Evolutionary conservation across 2,113 vertebrate species (phyloP).

Genomic region (Ptychochromis oligacanthus): DNA sequence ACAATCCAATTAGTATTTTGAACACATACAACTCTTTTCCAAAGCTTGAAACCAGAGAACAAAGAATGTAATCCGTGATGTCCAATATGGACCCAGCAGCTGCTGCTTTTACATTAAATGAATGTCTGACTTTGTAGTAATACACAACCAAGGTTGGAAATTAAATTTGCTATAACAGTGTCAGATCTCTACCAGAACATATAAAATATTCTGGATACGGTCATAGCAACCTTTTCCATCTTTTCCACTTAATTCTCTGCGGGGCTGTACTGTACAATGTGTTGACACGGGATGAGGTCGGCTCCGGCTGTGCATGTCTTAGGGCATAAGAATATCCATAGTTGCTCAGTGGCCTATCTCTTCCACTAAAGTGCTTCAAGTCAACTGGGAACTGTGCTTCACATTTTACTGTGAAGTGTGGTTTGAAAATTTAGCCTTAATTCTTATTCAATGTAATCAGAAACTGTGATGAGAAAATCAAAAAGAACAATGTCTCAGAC

Average conservation of each 20-base stretch:
- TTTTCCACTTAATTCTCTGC: slow-evolving; percentile 13
- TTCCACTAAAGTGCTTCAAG: not conserved
- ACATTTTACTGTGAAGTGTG: not conserved
- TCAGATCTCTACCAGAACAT: slow-evolving; percentile 31
- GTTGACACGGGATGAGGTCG: not conserved
- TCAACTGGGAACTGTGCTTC: not conserved
- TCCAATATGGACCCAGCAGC: slow-evolving; percentile 16
- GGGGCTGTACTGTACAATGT: not conserved
- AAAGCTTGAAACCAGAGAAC: slow-evolving; percentile 36
- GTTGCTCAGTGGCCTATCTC: not conserved
- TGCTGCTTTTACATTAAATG: slow-evolving; percentile 28
- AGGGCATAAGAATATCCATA: slow-evolving; percentile 7
- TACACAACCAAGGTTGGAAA: slow-evolving; percentile 12
- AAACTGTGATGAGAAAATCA: slow-evolving; percentile 32
- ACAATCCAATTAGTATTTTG: slow-evolving; percentile 63
- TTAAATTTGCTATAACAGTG: slow-evolving; percentile 23
- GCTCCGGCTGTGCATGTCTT: slow-evolving; percentile 4
- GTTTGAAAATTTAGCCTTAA: not conserved
- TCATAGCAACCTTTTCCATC: slow-evolving; percentile 18
- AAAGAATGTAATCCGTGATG: slow-evolving; percentile 33
- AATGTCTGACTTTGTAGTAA: slow-evolving; percentile 26
- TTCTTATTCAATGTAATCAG: slow-evolving; percentile 29
- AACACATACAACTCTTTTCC: slow-evolving; percentile 31
- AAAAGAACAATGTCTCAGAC: slow-evolving; percentile 27
- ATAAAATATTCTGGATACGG: slow-evolving; percentile 10